Percentiles rank a stretch among this genome's conserved stretches.
Conservation (phyloP, 2,113 vertebrate species). For the Mirza zaza region DNA sequence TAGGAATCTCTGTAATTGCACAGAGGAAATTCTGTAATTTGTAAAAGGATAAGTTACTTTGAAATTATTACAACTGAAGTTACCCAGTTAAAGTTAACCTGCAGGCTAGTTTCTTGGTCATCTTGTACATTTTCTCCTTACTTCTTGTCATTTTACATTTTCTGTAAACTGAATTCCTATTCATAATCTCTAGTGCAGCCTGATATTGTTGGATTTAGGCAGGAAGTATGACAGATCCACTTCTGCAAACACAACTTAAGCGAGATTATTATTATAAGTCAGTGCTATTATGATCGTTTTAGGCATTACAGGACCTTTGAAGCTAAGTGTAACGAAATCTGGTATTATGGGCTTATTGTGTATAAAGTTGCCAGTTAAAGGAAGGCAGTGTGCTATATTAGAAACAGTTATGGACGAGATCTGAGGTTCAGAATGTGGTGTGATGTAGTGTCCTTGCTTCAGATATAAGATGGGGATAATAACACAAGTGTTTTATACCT, state of each 20-base stretch:
- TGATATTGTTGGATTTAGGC: background rate
- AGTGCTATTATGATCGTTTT: background rate
- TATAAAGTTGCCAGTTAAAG: background rate
- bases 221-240: background rate
- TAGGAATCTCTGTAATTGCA: background rate
- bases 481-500: background rate
- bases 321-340: background rate
- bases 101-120: background rate
- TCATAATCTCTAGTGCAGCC: background rate
- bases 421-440: background rate
- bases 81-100: background rate
- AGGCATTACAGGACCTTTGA: background rate
- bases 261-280: background rate
- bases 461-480: background rate
- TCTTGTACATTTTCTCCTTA: background rate
- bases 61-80: background rate
- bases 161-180: background rate
- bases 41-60: background rate
- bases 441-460: background rate
- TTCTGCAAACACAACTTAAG: conserved; percentile 7
- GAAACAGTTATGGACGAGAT: background rate
- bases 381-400: background rate
- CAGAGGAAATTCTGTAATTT: background rate
- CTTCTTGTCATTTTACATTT: background rate
- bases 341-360: background rate